Conservation (phyloP, 2,797 vertebrate genomes). For the Cygnus olor region DNA sequence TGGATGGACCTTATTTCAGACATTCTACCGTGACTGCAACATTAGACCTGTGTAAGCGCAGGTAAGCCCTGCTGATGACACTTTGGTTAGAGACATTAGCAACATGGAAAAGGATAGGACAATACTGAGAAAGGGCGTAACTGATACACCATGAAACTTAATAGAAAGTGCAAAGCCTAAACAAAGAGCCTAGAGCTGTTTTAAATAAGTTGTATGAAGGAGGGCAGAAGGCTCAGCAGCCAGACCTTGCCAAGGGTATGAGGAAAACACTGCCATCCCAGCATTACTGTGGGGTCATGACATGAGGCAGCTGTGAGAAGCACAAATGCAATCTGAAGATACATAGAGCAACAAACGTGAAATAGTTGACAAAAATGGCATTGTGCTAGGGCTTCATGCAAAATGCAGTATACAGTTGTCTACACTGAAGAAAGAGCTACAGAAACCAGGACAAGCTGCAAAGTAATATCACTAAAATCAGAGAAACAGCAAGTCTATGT, state of each 20-base stretch:
- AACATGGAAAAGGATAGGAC: not conserved
- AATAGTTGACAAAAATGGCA: not conserved
- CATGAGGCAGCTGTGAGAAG: not conserved
- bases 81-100: not conserved
- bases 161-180: not conserved
- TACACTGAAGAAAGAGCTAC: not conserved
- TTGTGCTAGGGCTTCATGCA: not conserved
- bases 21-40: not conserved
- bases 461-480: not conserved
- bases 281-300: not conserved
- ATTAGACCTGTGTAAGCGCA: not conserved
- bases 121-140: not conserved
- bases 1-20: not conserved
- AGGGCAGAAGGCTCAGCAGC: not conserved
- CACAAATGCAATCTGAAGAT: not conserved
- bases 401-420: not conserved
- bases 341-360: not conserved
- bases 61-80: not conserved
- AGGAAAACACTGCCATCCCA: not conserved
- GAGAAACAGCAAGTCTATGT: not conserved
- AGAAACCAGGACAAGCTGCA: not conserved
- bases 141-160: not conserved
- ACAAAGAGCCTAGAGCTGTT: not conserved
- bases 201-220: not conserved
- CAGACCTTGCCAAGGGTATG: not conserved